Conservation (phyloP, 1,140 invertebrate species). For the Drosophila burlai region DNA sequence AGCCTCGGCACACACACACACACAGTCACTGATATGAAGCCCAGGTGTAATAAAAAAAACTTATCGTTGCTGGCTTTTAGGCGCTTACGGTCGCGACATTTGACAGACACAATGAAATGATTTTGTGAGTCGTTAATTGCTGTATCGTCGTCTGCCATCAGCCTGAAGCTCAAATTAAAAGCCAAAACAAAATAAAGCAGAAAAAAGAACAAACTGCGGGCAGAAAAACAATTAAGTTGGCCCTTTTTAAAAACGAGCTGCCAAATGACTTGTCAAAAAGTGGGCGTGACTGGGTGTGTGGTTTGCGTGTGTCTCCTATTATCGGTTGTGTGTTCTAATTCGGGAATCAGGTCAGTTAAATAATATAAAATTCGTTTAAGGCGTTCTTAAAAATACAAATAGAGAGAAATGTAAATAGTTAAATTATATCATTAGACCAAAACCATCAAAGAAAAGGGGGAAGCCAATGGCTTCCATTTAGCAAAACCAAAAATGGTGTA, state of each 20-base stretch:
- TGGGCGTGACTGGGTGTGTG: constrained; percentile 38
- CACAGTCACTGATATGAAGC: constrained; percentile 2
- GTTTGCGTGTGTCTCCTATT: constrained; percentile 49
- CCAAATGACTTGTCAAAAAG: constrained; percentile 76
- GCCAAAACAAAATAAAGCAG: constrained; percentile 18
- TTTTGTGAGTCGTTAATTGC: constrained; percentile 77
- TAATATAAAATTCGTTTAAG: constrained; percentile 2
- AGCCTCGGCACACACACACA: constrained; percentile 43
- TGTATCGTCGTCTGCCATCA: constrained; percentile 62
- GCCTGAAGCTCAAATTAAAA: constrained; percentile 66
- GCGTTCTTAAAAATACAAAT: constrained; percentile 1
- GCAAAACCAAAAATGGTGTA: constrained; percentile 13
- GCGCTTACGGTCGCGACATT: constrained; percentile 53
- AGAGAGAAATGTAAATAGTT: constrained; percentile 6
- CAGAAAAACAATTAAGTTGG: constrained; percentile 64
- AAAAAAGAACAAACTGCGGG: neutral
- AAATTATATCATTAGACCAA: constrained; percentile 20
- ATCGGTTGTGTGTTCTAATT: constrained; percentile 29
- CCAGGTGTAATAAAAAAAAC: constrained; percentile 68
- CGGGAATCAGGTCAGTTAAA: constrained; percentile 42
- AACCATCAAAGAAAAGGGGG: neutral
- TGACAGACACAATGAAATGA: constrained; percentile 81
- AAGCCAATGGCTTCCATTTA: constrained; percentile 2
- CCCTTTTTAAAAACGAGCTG: constrained; percentile 62
- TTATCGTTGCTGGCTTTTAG: constrained; percentile 69